Conservation (phyloP, 1,140 invertebrate species). For the Zophobas atratus region DNA sequence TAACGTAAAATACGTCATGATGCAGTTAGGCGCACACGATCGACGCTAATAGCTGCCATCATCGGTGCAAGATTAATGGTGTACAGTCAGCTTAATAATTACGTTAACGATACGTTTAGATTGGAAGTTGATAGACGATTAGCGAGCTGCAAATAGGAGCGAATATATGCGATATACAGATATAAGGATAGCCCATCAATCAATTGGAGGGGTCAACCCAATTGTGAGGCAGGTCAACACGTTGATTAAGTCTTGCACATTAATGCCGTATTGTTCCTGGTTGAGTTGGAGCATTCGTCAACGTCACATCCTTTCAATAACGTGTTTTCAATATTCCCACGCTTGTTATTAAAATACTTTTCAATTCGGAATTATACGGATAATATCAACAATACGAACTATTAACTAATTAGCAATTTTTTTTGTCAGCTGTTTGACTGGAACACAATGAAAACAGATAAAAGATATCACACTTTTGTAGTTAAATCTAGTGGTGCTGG, state of each 20-base stretch:
- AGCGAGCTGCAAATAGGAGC: constrained; percentile 46
- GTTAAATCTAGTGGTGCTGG: constrained; percentile 80
- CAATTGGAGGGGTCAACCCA: constrained; percentile 47
- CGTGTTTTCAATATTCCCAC: constrained; percentile 43
- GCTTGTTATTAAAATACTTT: constrained; percentile 16
- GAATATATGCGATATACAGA: constrained; percentile 35
- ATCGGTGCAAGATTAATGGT: constrained; percentile 45
- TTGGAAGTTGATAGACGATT: constrained; percentile 50
- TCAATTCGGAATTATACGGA: not conserved
- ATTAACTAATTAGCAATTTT: too few relatives aligned
- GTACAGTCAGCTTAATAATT: constrained; percentile 46
- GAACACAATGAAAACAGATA: constrained; percentile 45
- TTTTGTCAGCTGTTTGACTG: not conserved
- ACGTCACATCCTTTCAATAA: constrained; percentile 39
- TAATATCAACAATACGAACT: too few relatives aligned
- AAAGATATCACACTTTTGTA: constrained; percentile 68
- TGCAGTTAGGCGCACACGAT: constrained; percentile 41
- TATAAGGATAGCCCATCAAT: constrained; percentile 43
- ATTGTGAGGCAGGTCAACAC: constrained; percentile 52
- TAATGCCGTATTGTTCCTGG: constrained; percentile 45
- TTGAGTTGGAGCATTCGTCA: constrained; percentile 23
- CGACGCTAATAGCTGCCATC: constrained; percentile 46
- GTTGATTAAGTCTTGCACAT: constrained; percentile 53
- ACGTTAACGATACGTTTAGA: constrained; percentile 49
- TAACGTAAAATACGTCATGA: constrained; percentile 22